Evolutionary conservation across 2,888 invertebrate species (phyloP), one percentile per base, ranked within the genome.

Genomic region (Ophioninae sp.): DNA sequence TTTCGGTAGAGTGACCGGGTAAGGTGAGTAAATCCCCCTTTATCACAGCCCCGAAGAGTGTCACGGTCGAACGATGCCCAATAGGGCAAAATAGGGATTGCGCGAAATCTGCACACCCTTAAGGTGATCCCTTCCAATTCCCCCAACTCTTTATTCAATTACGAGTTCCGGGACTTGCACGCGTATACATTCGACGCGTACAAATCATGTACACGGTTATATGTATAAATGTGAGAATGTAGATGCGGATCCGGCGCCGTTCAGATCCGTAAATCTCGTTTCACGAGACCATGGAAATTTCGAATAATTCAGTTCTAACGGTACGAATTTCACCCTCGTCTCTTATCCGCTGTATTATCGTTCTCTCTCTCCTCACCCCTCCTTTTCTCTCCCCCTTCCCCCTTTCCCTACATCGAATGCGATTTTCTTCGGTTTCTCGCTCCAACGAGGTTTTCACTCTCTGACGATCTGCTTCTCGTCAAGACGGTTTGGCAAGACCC

Each of bases 321-420:
- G 79, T 75, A 79, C 75, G 77, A 75, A 65, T 77, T 83, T 72
- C 83, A 83, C 83, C 83, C 83, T 83, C 80, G 76, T 80, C 69
- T 3, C 65, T 64, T 56, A 50, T 37, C 44, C 37, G 6, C 41
- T 68, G 3, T n/a, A 10, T 17, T 75, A 75, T 70, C 65, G 67
- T 69, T 39, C 56, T 59, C 23, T 61, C 44, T 44, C 0, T 10
- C 44, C 44, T 44, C 10, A 13, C 44, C 13, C 8, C 44, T 10
- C 44, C 13, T 13, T 44, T 13, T 50, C 50, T 50, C 50, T 50
- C 13, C 13, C 50, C 13, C 13, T 50, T 13, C 2, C 59, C 20
- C 57, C 7, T 5, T 59, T 17, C 7, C 21, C 8, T 10, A 20
- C 61, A 6, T 30, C 73, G 73, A 77, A 83, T 83, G 68, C 57